Evolutionary conservation across 2,888 invertebrate species (phyloP), one percentile per base, ranked within the genome.

Genomic region (Mythimna vitellina): DNA sequence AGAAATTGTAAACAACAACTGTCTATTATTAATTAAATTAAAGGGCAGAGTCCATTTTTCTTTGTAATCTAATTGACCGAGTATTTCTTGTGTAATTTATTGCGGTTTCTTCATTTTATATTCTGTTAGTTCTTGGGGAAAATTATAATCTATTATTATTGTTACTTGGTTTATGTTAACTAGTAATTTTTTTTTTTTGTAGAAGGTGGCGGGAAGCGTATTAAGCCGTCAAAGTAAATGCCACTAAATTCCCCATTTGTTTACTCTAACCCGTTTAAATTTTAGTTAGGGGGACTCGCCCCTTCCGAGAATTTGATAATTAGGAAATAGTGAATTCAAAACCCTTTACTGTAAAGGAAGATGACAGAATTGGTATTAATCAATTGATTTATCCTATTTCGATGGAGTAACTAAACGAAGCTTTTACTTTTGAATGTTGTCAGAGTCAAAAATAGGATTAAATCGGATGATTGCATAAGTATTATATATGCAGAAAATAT

Each of bases 321-420:
- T 91, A 95, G 96, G 96, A 96, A 96, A 96, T 96, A 96, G 96
- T 95, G 93, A 92, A 93, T 93, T 91, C 87, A 90, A 83, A 91
- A 91, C 93, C 94, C 93, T 92, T 93, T 92, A 88, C 90, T 85
- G 80, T 89, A 51, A 87, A 81, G 88, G 88, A 91, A 92, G 90
- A 92, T 89, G 86, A 79, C 82, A 84, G 84, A 87, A 92, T 93
- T 93, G 91, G 86, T 85, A 87, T 90, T 89, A 89, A 90, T 86
- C 81, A 89, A 91, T 90, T 81, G 84, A 80, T 89, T 90, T 90
- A 89, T 83, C 86, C 84, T 53, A 81, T 85, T 51, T 29, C n/a
- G 61, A 22, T 29, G 17, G 17, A 73, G 53, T 56, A 25, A 20
- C 42, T 14, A 29, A 51, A 22, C 38, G 9, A 7, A 25, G 46